Conservation (phyloP, 1,140 invertebrate species). For the Philaenus spumarius region DNA sequence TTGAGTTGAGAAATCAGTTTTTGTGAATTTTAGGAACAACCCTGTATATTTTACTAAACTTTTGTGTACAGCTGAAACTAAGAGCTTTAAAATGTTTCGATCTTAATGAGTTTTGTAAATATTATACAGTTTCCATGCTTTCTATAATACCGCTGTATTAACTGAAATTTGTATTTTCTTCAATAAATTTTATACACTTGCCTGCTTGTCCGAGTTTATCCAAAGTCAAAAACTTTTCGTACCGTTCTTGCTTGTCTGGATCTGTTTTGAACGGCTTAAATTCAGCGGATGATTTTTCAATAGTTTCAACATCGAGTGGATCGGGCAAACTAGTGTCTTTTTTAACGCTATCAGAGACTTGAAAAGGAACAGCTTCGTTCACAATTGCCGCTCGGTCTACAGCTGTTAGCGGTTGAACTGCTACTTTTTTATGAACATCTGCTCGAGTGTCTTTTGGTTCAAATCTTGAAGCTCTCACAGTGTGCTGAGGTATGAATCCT, state of each 20-base stretch:
- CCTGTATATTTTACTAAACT: no score
- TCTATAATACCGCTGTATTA: no score
- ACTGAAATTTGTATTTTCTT: no score
- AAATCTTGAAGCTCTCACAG: conserved; percentile 22
- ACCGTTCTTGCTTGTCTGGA: conserved; percentile 67
- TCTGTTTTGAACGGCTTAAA: conserved; percentile 61
- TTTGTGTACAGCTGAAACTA: no score
- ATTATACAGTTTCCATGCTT: no score
- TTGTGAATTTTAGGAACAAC: no score
- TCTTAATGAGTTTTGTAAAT: no score
- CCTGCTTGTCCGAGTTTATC: conserved; percentile 44
- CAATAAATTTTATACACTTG: conserved; percentile 25
- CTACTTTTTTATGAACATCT: background rate
- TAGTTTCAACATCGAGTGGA: background rate
- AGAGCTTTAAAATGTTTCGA: no score
- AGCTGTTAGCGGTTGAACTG: conserved; percentile 21
- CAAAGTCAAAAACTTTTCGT: conserved; percentile 61
- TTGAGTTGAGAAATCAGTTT: no score
- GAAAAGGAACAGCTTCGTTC: conserved; percentile 8
- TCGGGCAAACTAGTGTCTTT: background rate
- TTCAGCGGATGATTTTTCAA: background rate
- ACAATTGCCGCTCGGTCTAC: conserved; percentile 23
- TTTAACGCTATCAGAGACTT: no score
- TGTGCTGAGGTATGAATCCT: conserved; percentile 19
- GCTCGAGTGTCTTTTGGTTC: conserved; percentile 27